Evolutionary conservation across 2,113 vertebrate genomes (phyloP).

Genomic region (Micronycteris hirsuta): DNA sequence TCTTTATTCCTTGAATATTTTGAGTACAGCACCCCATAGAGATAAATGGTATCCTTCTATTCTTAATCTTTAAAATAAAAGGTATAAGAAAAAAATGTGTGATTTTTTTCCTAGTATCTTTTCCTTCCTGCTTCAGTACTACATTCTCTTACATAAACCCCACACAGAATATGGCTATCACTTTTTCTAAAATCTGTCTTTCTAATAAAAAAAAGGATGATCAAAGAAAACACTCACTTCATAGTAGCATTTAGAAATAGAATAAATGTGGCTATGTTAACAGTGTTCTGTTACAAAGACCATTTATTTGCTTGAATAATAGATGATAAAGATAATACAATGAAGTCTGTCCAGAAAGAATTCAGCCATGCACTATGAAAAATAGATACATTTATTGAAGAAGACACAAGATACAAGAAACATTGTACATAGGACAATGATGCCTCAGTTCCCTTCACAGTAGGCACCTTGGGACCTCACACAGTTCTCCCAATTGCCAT

Average conservation of each 20-base stretch:
- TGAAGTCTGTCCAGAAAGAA: no score
- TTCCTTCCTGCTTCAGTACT: neutral
- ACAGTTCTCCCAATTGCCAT: no score
- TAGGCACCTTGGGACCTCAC: no score
- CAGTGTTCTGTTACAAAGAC: neutral
- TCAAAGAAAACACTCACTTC: neutral
- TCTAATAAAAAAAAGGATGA: neutral
- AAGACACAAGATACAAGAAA: no score
- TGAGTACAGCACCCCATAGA: neutral
- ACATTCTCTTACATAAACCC: neutral
- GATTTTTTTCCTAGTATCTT: neutral
- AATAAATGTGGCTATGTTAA: constrained; percentile 19
- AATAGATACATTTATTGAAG: no score
- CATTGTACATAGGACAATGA: no score
- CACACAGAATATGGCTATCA: neutral
- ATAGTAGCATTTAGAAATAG: neutral
- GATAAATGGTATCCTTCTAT: neutral
- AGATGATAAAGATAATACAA: neutral
- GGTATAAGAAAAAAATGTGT: neutral
- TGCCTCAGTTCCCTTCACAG: no score
- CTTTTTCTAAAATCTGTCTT: constrained; percentile 2
- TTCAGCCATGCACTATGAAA: no score
- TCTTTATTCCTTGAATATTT: neutral
- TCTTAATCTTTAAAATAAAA: constrained; percentile 3
- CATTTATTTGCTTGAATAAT: neutral